These are phyloP conservation scores for Alloscopus bannaensis DNA, from an alignment of 2,888 invertebrate genomes.

Conservation along the genomic window DNA sequence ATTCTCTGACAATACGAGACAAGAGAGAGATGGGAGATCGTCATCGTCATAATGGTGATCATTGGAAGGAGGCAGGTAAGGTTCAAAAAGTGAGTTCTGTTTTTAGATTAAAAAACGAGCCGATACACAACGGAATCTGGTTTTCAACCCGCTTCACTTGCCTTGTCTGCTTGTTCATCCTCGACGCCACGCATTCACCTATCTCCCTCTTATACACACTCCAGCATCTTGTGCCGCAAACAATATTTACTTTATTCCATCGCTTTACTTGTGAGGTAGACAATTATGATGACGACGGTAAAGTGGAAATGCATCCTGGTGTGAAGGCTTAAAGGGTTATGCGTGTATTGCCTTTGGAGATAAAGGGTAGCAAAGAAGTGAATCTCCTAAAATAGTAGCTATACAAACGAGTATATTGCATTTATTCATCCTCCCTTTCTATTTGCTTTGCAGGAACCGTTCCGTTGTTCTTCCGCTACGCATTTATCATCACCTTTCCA, in stretches of 20 bases:
- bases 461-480: not conserved
- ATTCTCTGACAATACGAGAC: conserved; percentile 7
- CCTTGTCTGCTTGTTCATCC: conserved; percentile 16
- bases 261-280: conserved; percentile 63
- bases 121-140: conserved; percentile 24
- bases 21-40: not conserved
- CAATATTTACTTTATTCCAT: too few species aligned
- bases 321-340: conserved; percentile 63
- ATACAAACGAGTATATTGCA: conserved; percentile 23
- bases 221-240: too few species aligned
- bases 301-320: conserved; percentile 63
- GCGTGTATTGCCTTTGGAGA: conserved; percentile 53
- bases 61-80: not conserved
- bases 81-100: too few species aligned
- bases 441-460: too few species aligned
- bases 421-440: conserved; percentile 51
- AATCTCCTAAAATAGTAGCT: conserved; percentile 20
- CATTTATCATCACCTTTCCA: too few species aligned
- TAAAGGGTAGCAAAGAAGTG: conserved; percentile 43
- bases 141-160: conserved; percentile 47
- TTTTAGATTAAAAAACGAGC: conserved; percentile 11
- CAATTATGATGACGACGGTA: conserved; percentile 58
- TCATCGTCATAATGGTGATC: not conserved
- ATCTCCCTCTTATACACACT: too few species aligned
- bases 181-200: not conserved